Base-by-base conservation (phyloP, 2,888 invertebrate genomes). In the Sthenelais limicola region DNA sequence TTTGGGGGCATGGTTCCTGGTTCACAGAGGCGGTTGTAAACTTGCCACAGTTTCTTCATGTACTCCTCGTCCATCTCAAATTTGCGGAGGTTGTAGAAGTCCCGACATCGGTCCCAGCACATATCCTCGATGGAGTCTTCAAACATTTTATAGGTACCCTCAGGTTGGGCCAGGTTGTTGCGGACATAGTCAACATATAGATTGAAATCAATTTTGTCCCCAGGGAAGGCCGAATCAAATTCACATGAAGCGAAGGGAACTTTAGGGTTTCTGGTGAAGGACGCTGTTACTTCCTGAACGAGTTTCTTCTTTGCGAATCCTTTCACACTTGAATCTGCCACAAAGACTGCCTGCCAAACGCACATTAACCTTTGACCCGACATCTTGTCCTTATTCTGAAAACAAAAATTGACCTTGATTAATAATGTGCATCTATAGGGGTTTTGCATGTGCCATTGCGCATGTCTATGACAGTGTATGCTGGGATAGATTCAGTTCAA, bases 321-420 rank as follows among this genome's bases (percentile, higher is more conserved):
- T 56, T 56, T 28, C 26, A 12, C 3, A 15, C 18, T n/a, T 3
- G 56, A 24, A 15, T 56, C 33, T 7, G 18, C 35, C 18, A n/a
- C 32, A 32, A 47, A 67, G 0, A 73, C 73, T 3, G 77, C 76
- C 47, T 78, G 74, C 76, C 76, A 77, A 1, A 79, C 72, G 38
- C 79, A 79, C 43, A 74, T 71, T 33, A 78, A 51, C 15, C 71
- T 1, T 35, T 69, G 51, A 32, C 35, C 69, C 24, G 69, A n/a
- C 69, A 51, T 51, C 9, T n/a, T 69, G 52, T 5, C 21, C 3
- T 21, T 9, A 28, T 56, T 43, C 43, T 43, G 43, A 9, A 43
- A 43, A 43, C 9, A 9, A 43, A 12, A 43, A 43, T n/a, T n/a
- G n/a, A n/a, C n/a, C n/a, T n/a, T n/a, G n/a, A n/a, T n/a, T n/a